These are phyloP conservation scores for Rhynchomys soricoides DNA, from an alignment of 2,113 vertebrate species.

Conservation along the genomic window DNA sequence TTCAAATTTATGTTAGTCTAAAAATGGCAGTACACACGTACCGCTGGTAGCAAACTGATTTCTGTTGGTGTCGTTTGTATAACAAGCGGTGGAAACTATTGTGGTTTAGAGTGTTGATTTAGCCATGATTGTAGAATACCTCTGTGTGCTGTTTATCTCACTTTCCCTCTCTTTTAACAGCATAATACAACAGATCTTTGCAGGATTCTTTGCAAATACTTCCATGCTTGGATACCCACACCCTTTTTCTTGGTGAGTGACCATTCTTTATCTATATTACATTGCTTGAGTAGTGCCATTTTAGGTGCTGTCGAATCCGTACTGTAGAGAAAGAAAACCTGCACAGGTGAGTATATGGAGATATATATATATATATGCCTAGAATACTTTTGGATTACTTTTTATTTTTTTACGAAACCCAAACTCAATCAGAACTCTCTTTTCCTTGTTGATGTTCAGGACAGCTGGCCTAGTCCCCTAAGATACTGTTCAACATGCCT, in stretches of 20 bases:
- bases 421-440: slow-evolving; percentile 4
- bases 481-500: neutral
- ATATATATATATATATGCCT: too few species aligned
- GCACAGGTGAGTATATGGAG: neutral
- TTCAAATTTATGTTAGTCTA: neutral
- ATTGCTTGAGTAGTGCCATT: neutral
- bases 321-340: neutral
- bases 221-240: slow-evolving; percentile 92
- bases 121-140: neutral
- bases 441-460: slow-evolving; percentile 24
- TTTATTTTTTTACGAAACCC: neutral
- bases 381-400: neutral
- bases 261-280: fast-evolving
- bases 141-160: neutral
- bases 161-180: slow-evolving; percentile 77
- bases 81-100: neutral
- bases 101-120: neutral
- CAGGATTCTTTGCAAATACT: slow-evolving; percentile 96
- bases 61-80: neutral
- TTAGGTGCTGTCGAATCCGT: neutral
- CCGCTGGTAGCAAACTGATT: neutral
- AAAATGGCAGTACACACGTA: neutral
- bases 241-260: slow-evolving; percentile 94
- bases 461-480: neutral
- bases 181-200: slow-evolving; percentile 98